These are phyloP conservation scores for Agrilus planipennis DNA, from an alignment of 1,140 invertebrate genomes.

Conservation along the genomic window DNA sequence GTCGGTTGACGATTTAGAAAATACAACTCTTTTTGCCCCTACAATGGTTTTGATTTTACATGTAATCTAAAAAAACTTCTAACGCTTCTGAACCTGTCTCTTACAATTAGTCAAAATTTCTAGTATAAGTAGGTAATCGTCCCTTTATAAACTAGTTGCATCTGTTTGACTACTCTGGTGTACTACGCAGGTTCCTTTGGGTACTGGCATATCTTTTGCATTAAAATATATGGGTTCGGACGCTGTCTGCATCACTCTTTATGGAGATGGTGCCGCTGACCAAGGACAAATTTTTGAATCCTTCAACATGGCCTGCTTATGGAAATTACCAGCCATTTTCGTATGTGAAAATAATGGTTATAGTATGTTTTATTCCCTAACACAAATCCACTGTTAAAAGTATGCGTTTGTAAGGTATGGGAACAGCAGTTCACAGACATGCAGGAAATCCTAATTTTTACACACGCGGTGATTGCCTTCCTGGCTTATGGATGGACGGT, in stretches of 20 bases:
- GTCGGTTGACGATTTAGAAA: no score
- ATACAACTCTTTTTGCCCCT: no score
- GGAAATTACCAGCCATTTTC: slow-evolving; percentile 90
- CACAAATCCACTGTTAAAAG: neutral
- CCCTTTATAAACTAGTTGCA: no score
- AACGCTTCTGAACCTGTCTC: no score
- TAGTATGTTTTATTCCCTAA: no score
- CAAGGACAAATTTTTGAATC: slow-evolving; percentile 78
- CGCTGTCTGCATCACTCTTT: slow-evolving; percentile 81
- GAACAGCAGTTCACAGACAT: slow-evolving; percentile 80
- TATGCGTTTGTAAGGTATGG: no score
- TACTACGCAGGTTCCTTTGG: slow-evolving; percentile 89
- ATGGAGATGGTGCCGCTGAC: slow-evolving; percentile 97
- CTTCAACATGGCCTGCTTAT: slow-evolving; percentile 76
- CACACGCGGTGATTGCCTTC: slow-evolving; percentile 88
- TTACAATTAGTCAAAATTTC: no score
- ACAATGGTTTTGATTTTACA: no score
- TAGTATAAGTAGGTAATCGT: no score
- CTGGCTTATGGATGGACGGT: slow-evolving; percentile 67
- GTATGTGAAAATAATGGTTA: slow-evolving; percentile 99
- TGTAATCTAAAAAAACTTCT: no score
- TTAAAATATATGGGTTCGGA: no score
- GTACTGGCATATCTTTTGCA: slow-evolving; percentile 86
- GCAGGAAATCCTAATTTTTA: slow-evolving; percentile 87
- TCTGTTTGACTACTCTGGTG: no score